phyloP scores from a whole-genome alignment of 2,888 invertebrate genomes.

The Taenaris catops region DNA sequence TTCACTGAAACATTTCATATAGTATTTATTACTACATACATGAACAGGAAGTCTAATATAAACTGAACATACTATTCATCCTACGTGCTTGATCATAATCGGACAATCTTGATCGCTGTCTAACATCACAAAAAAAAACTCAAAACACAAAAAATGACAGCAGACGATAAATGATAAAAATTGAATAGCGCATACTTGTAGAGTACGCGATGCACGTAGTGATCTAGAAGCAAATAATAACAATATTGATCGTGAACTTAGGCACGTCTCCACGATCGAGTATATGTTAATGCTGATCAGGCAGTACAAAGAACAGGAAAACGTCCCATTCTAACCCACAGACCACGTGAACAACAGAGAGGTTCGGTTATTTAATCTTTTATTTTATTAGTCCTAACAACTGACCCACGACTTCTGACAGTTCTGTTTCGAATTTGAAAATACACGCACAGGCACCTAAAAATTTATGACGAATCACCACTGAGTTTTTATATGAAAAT shows the following conservation, averaged over 20 bases:
- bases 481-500: too few species aligned
- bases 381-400: too few species aligned
- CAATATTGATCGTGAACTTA: slow-evolving; percentile 43
- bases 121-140: slow-evolving; percentile 5
- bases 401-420: too few species aligned
- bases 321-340: slow-evolving; percentile 36
- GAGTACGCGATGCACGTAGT: slow-evolving; percentile 39
- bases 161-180: slow-evolving; percentile 18
- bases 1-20: too few species aligned
- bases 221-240: slow-evolving; percentile 53
- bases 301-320: slow-evolving; percentile 62
- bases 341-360: slow-evolving; percentile 27
- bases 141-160: slow-evolving; percentile 7
- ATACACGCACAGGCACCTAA: too few species aligned
- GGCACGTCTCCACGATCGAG: slow-evolving; percentile 39
- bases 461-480: too few species aligned
- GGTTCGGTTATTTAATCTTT: too few species aligned
- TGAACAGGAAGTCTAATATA: neutral
- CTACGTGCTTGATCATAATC: slow-evolving; percentile 4
- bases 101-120: slow-evolving; percentile 2
- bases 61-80: slow-evolving; percentile 3
- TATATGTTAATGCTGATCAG: slow-evolving; percentile 42
- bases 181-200: slow-evolving; percentile 5
- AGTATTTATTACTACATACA: too few species aligned
- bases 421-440: too few species aligned